phyloP scores from a whole-genome alignment of 1,140 invertebrate genomes.

The Acromyrmex echinatior region DNA sequence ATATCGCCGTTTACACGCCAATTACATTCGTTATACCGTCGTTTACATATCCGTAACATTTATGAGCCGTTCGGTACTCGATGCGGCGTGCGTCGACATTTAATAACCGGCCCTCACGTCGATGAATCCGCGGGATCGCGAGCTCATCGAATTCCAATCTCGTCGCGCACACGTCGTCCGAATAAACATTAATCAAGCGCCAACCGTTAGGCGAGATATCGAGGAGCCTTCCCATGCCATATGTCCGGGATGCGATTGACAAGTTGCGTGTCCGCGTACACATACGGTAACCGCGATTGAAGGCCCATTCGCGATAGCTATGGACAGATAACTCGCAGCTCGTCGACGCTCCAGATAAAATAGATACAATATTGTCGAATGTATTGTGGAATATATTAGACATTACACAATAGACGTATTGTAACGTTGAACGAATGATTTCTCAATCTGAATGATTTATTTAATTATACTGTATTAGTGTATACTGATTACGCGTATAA shows the following conservation, averaged over 20 bases:
- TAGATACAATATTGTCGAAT: not conserved
- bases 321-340: slow-evolving; percentile 4
- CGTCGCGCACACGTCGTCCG: slow-evolving; percentile 53
- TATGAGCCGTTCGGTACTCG: slow-evolving; percentile 51
- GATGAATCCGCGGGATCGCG: slow-evolving; percentile 58
- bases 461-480: not conserved
- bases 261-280: slow-evolving; percentile 45
- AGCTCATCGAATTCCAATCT: slow-evolving; percentile 65
- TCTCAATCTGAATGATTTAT: not conserved
- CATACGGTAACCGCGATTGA: slow-evolving; percentile 31
- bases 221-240: slow-evolving; percentile 53
- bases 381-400: not conserved
- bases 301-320: slow-evolving; percentile 38
- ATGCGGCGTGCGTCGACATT: slow-evolving; percentile 53
- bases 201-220: slow-evolving; percentile 63
- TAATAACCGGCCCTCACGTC: slow-evolving; percentile 55
- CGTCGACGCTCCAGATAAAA: not conserved
- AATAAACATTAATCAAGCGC: slow-evolving; percentile 65
- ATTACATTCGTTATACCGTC: slow-evolving; percentile 49
- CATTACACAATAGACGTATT: not conserved
- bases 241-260: slow-evolving; percentile 55
- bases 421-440: not conserved
- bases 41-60: slow-evolving; percentile 60
- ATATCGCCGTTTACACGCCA: slow-evolving; percentile 30
- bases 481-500: not conserved